A percentile compares a stretch with the other conserved stretches of the same genome.
These are phyloP conservation scores for Camponotus floridanus DNA, from an alignment of 1,140 invertebrate genomes.

Conservation along the genomic window DNA sequence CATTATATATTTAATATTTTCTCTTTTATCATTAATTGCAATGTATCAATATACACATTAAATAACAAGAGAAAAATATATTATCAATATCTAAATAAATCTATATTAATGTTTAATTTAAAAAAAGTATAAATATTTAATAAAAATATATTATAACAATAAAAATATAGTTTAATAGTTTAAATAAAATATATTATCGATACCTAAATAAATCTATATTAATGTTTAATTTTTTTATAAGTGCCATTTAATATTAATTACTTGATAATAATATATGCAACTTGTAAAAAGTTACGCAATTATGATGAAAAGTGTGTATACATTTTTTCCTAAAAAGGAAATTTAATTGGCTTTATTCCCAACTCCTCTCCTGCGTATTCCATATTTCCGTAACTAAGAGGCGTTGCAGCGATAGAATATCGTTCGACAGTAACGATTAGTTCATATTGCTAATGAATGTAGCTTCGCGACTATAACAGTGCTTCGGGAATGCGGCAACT, in stretches of 20 bases:
- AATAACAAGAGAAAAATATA: not conserved
- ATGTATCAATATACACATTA: not conserved
- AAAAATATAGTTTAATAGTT: too few species aligned
- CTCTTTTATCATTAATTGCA: not conserved
- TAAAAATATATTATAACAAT: too few species aligned
- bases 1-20: not conserved
- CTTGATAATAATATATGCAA: not conserved
- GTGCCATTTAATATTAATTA: not conserved
- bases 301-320: not conserved
- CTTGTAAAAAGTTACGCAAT: not conserved
- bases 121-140: too few species aligned
- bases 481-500: not conserved
- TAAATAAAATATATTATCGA: not conserved
- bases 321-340: not conserved
- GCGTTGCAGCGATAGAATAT: not conserved
- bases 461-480: not conserved
- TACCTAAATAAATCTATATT: not conserved
- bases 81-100: not conserved
- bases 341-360: not conserved
- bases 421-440: constrained; percentile 25
- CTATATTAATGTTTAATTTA: constrained; percentile 2
- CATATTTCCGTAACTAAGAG: constrained; percentile 31
- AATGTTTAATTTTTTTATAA: constrained; percentile 3
- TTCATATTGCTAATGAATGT: constrained; percentile 28
- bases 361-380: not conserved